Evolutionary conservation across 2,113 vertebrate genomes (phyloP), one percentile per base, ranked within the genome.

Genomic region (Phyllostomus hastatus): DNA sequence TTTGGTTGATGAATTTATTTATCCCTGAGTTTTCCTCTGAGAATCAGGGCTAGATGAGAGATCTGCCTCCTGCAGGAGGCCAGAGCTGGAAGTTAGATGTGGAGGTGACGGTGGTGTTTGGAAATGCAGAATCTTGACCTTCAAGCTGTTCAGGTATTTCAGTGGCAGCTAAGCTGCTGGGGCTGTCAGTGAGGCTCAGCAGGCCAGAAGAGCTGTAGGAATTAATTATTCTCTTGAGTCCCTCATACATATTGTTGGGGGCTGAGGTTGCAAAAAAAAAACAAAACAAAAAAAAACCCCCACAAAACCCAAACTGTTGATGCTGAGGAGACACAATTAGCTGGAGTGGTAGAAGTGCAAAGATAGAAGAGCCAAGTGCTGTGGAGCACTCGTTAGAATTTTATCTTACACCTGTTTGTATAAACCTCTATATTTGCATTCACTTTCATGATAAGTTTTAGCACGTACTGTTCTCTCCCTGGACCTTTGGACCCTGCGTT

Each of bases 71-170:
- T 67, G 5, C 78, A 46, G 75, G 70, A 61, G 35, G 92, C 72
- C 57, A 88, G 54, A 94, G 14, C 33, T 86, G 46, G 64, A 48
- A 64, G 19, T 90, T 84, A 81, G 35, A 79, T 88, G 59, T 93
- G 35, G 82, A 93, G 38, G 43, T 92, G 80, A 81, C 76, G 26
- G 0, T 31, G 22, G 50, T 83, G 38, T 88, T 96, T 92, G 92
- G 96, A 96, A 88, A 89, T 35, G 57, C 61, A 86, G 22, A 84
- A 54, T 64, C 84, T 78, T 96, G 61, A 95, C 82, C 78, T 90
- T 97, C 72, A 86, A 91, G 78, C 52, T 78, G 17, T 59, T 80
- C n/a, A 15, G 61, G 85, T 91, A n/a, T 83, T 94, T 96, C 17
- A 26, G 11, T 86, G 79, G 94, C 76, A 81, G 69, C 59, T 84